These are phyloP conservation scores for Papilio polyxenes DNA, from an alignment of 1,140 invertebrate species.

Conservation along the genomic window DNA sequence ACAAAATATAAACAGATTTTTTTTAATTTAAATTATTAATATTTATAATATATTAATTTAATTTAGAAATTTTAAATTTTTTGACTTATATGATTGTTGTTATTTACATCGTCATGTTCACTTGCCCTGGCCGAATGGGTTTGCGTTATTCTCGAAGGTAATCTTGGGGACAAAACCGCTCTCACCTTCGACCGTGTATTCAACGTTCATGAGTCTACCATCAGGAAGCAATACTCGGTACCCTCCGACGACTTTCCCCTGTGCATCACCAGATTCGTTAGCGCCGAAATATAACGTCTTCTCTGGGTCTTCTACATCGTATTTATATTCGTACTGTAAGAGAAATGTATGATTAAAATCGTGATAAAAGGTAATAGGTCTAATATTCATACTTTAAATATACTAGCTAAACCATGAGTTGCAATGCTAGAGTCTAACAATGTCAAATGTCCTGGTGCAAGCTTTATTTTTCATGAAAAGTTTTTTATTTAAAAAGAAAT, in stretches of 20 bases:
- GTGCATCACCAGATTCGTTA: constrained; percentile 83
- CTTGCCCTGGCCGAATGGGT: constrained; percentile 76
- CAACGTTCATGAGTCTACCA: constrained; percentile 85
- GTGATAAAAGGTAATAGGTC: no score
- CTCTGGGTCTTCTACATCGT: constrained; percentile 86
- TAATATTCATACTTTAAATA: no score
- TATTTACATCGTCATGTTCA: constrained; percentile 44
- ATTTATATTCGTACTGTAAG: constrained; percentile 86
- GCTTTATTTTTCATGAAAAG: no score
- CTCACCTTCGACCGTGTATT: constrained; percentile 85
- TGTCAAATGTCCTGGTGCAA: no score
- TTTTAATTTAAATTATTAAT: constrained; percentile 1
- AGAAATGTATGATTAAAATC: constrained; percentile 32
- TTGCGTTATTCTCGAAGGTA: constrained; percentile 82
- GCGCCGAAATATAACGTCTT: constrained; percentile 84
- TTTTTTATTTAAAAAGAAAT: no score
- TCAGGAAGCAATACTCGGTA: constrained; percentile 86
- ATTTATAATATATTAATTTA: no score
- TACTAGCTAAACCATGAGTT: no score
- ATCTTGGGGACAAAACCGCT: constrained; percentile 86
- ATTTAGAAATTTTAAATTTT: not conserved
- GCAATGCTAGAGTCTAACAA: no score
- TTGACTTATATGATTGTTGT: not conserved
- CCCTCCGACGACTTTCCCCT: constrained; percentile 82
- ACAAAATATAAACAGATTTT: not conserved